Base-by-base conservation (phyloP, 2,113 vertebrate species). In the Pteruthius melanotis region DNA sequence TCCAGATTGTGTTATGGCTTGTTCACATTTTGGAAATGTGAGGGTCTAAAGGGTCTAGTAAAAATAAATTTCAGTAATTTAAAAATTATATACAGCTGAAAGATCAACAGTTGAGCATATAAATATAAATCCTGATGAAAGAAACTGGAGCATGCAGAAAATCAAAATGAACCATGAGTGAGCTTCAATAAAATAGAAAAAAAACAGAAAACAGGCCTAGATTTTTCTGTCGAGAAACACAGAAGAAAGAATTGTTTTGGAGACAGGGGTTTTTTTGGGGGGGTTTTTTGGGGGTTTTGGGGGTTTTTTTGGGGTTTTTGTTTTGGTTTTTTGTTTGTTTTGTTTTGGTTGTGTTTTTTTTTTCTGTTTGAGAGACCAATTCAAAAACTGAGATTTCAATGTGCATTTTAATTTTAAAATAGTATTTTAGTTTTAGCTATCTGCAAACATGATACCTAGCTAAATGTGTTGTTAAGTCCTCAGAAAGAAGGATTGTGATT, bases 191-290 rank as follows among this genome's bases (percentile, higher is more conserved):
- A 68, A 61, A 60, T 54, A 7, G 2, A n/a, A 82, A 10, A 82
- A 10, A 76, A 64, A 4, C 4, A 24, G 35, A 87, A 66, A 53
- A 21, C 6, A 27, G 17, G 2, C 26, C 5, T 60, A 31, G 15
- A 9, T 71, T 71, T 76, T 71, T 3, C 3, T 84, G 20, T 53
- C 27, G 27, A 12, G n/a, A 59, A 53, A 8, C 31, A 30, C 19
- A 81, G 19, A 81, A 76, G 4, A 59, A 59, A 66, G 10, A 15
- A n/a, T 35, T 59, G 15, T 44, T 69, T 22, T 24, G 19, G n/a
- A 49, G 16, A 47, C 3, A 17, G 4, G 8, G 1, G 0, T 37
- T 23, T 30, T 59, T 37, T n/a, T n/a, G n/a, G n/a, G n/a, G n/a
- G n/a, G n/a, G n/a, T n/a, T n/a, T n/a, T n/a, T n/a, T n/a, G n/a